Evolutionary conservation across 2,797 vertebrate genomes (phyloP), one percentile per base, ranked within the genome.

Genomic region (Orestias chungarensis): DNA sequence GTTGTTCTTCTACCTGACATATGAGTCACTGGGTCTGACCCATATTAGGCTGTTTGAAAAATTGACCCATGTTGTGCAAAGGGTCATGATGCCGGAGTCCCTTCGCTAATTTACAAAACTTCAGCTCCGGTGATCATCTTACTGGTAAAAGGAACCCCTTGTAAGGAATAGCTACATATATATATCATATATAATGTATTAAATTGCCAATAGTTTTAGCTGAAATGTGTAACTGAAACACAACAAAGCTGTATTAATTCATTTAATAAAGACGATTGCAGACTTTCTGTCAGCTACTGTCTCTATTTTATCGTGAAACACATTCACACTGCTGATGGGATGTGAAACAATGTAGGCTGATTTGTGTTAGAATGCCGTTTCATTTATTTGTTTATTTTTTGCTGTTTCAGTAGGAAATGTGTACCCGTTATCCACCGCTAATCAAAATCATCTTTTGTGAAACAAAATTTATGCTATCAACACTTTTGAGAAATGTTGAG

Each of bases 381-480:
- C 40, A n/a, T 1, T 18, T 78, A 68, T 61, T 62, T 76, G 23
- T 25, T 52, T 27, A 71, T 62, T 76, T 50, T 25, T 52, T 27
- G 73, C 55, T 76, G 8, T 66, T 42, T 71, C 72, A 23, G 65
- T 80, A 66, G 29, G 20, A 79, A 49, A 71, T 73, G 0, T 61
- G 33, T 0, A 2, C 12, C 57, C 5, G 46, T 23, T 33, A 12
- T 44, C 5, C 8, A 46, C 66, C 44, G 12, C n/a, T 49, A n/a
- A 64, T 73, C 46, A 67, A 23, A 55, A 50, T 65, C n/a, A 46
- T 46, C 61, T 68, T 47, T 81, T 61, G 69, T 71, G 66, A 80
- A 71, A 82, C 68, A 81, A 67, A 83, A 86, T 33, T 87, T 78
- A 75, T 68, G 71, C 71, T n/a, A 1, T 0, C 43, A 23, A 27